Evolutionary conservation across 2,113 vertebrate genomes (phyloP).

Genomic region (Mesoclemmys tuberculata): DNA sequence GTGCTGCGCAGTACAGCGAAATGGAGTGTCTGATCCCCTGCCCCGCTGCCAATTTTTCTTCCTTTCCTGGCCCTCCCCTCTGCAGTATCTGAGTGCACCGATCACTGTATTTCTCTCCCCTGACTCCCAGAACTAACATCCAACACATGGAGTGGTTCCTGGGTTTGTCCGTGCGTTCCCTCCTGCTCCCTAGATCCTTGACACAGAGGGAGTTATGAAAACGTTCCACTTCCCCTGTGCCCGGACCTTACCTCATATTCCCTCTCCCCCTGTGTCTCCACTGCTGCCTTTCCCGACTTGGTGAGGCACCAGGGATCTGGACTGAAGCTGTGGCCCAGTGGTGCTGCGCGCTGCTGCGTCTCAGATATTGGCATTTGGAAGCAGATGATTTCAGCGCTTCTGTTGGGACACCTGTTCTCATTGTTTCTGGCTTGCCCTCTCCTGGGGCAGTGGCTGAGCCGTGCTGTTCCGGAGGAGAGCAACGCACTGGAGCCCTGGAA

Average conservation of each 20-base stretch:
- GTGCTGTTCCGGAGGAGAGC: neutral
- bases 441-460: rapidly evolving
- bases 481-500: rapidly evolving
- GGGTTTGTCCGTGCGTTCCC: neutral
- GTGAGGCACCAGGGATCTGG: neutral
- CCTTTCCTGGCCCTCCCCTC: neutral
- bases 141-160: neutral
- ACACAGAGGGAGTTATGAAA: neutral
- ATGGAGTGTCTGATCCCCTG: neutral
- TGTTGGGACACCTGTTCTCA: neutral
- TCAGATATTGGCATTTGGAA: neutral
- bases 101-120: neutral
- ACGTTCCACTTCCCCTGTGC: neutral
- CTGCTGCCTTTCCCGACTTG: neutral
- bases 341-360: neutral
- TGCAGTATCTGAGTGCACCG: neutral
- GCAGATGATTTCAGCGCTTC: neutral
- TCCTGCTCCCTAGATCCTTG: neutral
- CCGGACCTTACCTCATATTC: neutral
- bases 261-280: neutral
- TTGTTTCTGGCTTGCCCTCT: neutral
- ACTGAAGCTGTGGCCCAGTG: neutral
- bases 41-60: neutral
- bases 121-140: no score
- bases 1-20: neutral